These are phyloP conservation scores for Sarotherodon lohbergeri DNA, from an alignment of 2,113 vertebrate genomes.

Conservation along the genomic window DNA sequence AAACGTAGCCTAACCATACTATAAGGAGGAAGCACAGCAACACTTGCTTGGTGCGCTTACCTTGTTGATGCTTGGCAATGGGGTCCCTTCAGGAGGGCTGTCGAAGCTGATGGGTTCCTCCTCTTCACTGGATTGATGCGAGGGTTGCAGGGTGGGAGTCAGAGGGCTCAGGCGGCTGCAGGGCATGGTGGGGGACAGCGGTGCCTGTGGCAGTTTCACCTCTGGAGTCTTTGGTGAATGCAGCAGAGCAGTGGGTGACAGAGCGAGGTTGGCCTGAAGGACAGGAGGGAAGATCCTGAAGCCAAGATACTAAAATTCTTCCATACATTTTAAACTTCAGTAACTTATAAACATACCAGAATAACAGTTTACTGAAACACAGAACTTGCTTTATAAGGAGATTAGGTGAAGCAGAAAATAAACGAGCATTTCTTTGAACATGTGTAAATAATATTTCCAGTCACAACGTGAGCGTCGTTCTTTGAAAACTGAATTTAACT, in stretches of 20 bases:
- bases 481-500: neutral
- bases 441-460: neutral
- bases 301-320: neutral
- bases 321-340: neutral
- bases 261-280: conserved; percentile 71
- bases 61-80: conserved; percentile 72
- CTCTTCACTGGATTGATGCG: conserved; percentile 51
- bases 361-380: neutral
- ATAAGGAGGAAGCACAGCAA: neutral
- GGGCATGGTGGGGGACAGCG: conserved; percentile 24
- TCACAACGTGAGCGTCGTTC: neutral
- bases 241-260: conserved; percentile 66
- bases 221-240: conserved; percentile 64
- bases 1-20: neutral
- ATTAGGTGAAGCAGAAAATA: neutral
- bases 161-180: conserved; percentile 4
- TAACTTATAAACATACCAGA: neutral
- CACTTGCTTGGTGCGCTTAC: conserved; percentile 7
- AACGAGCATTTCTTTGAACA: neutral
- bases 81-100: conserved; percentile 55
- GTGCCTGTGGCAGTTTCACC: conserved; percentile 47
- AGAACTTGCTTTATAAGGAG: neutral
- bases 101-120: conserved; percentile 67
- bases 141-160: conserved; percentile 2
- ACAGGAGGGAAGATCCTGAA: neutral